Base-by-base conservation (phyloP, 2,888 invertebrate genomes). In the Camptogramma bilineatum region DNA sequence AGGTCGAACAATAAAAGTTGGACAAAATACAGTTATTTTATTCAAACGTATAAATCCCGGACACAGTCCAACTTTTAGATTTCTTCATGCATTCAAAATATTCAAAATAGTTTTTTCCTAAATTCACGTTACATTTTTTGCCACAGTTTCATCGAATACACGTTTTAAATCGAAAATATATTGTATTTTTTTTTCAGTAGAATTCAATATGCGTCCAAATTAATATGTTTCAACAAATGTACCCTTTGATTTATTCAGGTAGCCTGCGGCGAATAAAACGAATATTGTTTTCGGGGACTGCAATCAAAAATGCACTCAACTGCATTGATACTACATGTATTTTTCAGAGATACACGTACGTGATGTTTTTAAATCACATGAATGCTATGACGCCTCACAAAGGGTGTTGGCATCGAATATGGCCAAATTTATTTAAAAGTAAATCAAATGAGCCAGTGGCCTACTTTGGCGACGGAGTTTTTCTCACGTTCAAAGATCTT, bases 221-320 rank as follows among this genome's bases (percentile, higher is more conserved):
- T 52, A 62, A 71, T 63, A 52, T 52, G 44, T 46, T 58, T 53
- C 62, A 55, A 47, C 39, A 13, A 44, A 44, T 44, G 58, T 65
- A 57, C 62, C 46, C 52, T 68, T 68, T 67, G 68, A 70, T 72
- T 65, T 50, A 67, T 71, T 63, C 63, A 53, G 47, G 58, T 63
- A 66, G 62, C 66, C 62, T 16, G 53, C 59, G 59, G 65, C 63
- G 48, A 62, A 52, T 59, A 62, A 63, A 64, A 52, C 34, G 39
- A 61, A 61, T 56, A 52, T 60, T 39, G 46, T 65, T 58, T n/a
- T 18, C 34, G 28, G 13, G 7, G 10, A 39, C 39, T 46, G 0
- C 4, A 21, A 19, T 48, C 18, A 4, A 66, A 58, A 54, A 44
- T 66, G 8, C 39, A 46, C 62, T 52, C 52, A 62, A 54, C 18